Evolutionary conservation across 2,797 vertebrate species (phyloP), one percentile per base, ranked within the genome.

Genomic region (Aulostomus chinensis): DNA sequence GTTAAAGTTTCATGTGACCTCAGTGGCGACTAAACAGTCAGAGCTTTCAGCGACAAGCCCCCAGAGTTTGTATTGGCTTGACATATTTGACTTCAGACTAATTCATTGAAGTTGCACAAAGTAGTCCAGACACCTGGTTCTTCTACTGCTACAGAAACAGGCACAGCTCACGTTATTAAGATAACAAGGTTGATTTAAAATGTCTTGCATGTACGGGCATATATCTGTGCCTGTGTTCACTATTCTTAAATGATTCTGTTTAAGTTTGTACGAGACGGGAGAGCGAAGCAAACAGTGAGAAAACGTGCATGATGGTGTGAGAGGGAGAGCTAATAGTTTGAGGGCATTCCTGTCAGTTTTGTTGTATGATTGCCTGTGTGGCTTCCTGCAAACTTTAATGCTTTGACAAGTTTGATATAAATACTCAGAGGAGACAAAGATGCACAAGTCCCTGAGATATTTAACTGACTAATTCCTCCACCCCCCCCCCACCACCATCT

Each of bases 381-480:
- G 63, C 69, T 81, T 85, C 74, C 71, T 74, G 58, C 57, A 67
- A 76, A 76, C 58, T 76, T 80, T 59, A 61, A 59, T 58, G 51
- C 66, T 62, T 55, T 54, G 73, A 63, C 33, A 32, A 50, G 73
- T 80, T 86, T 81, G 78, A 81, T 74, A 65, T 66, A 47, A 73
- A 76, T 54, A 65, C 74, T 69, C 76, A 4, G 59, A 68, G 70
- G 65, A 78, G 61, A 67, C 49, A 60, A 55, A 71, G 57, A 68
- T 30, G 62, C 64, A 68, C 71, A 81, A 80, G 49, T 84, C 82
- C 81, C 78, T 22, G 62, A 89, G 85, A 89, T 82, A 64, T 89
- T 88, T 86, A 86, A 82, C 76, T 52, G 61, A 76, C 70, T 84
- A 80, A 81, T 80, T 76, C 73, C 68, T 73, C 52, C 42, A 29